Evolutionary conservation across 2,797 vertebrate species (phyloP).

Genomic region (Leptodactylus fallax): DNA sequence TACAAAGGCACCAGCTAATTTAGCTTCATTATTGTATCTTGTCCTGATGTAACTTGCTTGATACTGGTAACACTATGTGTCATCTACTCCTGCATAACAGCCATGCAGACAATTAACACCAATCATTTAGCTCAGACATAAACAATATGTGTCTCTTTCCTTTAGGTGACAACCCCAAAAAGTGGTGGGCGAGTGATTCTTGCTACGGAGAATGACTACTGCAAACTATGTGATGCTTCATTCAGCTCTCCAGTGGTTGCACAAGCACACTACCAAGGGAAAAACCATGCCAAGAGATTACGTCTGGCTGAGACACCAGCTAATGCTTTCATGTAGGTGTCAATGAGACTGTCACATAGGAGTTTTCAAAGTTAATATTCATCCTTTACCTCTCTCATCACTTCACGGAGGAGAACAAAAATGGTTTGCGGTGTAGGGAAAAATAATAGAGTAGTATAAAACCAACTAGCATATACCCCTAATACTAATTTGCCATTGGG

Average conservation of each 20-base stretch:
- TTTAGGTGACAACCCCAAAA: constrained; percentile 82
- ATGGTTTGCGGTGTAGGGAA: too few species aligned
- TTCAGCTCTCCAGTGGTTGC: constrained; percentile 96
- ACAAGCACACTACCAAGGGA: constrained; percentile 97
- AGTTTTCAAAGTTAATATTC: neutral
- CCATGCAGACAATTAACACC: neutral
- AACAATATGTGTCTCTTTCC: neutral
- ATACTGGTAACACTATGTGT: neutral
- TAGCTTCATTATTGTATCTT: constrained; percentile 2
- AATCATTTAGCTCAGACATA: neutral
- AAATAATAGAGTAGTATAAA: neutral
- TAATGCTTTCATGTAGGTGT: constrained; percentile 85
- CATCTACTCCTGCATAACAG: neutral
- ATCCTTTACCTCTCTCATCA: neutral
- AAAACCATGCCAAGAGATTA: constrained; percentile 95
- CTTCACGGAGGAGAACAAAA: neutral
- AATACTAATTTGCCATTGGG: neutral
- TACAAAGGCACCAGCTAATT: neutral
- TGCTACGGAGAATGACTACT: constrained; percentile 98
- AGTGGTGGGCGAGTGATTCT: constrained; percentile 91
- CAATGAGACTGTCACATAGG: neutral
- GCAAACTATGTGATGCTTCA: constrained; percentile 96
- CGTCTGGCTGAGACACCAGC: constrained; percentile 92
- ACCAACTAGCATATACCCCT: neutral
- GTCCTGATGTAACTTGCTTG: neutral